A percentile compares a stretch with the other conserved stretches of the same genome.
Evolutionary conservation across 2,113 vertebrate species (phyloP).

Genomic region (Nannospalax galili): DNA sequence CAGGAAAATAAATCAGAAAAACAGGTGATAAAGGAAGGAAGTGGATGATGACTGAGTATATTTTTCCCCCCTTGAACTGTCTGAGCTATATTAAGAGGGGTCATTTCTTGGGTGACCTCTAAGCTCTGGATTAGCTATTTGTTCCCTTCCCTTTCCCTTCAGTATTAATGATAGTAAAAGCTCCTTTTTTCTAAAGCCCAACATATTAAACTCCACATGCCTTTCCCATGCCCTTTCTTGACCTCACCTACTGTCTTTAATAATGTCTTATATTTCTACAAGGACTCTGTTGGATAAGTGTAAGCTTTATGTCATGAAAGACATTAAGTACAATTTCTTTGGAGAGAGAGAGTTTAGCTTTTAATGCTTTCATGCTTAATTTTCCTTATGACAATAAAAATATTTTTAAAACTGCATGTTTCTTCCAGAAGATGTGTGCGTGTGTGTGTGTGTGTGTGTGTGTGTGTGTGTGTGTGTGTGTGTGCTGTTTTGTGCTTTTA

Average conservation of each 20-base stretch:
- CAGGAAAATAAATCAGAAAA: not conserved
- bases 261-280: not conserved
- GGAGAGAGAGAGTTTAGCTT: not conserved
- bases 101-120: not conserved
- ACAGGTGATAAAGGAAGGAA: not conserved
- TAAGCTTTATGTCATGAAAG: not conserved
- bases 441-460: too few relatives aligned
- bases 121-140: not conserved
- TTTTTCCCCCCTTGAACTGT: not conserved
- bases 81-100: not conserved
- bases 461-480: too few relatives aligned
- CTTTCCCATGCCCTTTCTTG: not conserved
- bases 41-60: not conserved
- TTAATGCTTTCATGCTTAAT: not conserved
- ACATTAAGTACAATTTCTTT: not conserved
- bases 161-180: not conserved
- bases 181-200: rapidly evolving
- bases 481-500: not conserved
- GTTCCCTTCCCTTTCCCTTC: not conserved
- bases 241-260: not conserved
- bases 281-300: not conserved
- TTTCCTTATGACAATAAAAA: not conserved
- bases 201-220: not conserved
- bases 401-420: not conserved
- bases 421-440: not conserved